phyloP scores from a whole-genome alignment of 2,113 vertebrate species.

The Rhizomys pruinosus region DNA sequence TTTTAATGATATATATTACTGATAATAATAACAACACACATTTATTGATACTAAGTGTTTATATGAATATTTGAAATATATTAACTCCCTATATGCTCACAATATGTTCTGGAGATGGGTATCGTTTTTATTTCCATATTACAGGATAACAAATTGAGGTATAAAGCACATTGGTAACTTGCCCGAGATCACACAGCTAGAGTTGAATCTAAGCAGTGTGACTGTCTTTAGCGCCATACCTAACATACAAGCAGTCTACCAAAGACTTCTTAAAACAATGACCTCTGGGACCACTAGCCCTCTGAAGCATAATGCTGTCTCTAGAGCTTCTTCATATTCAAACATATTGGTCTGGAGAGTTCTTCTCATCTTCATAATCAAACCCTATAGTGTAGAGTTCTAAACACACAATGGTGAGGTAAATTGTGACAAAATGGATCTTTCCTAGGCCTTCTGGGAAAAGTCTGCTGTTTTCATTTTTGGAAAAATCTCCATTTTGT shows the following conservation, averaged over 20 bases:
- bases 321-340: not conserved
- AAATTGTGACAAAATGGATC: not conserved
- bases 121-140: not conserved
- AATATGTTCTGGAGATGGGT: not conserved
- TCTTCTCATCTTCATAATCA: not conserved
- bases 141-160: not conserved
- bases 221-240: not conserved
- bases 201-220: not conserved
- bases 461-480: conserved; percentile 1
- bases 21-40: not conserved
- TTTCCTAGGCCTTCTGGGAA: not conserved
- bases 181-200: not conserved
- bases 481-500: not conserved
- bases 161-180: not conserved
- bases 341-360: not conserved
- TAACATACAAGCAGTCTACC: not conserved
- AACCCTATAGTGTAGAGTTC: not conserved
- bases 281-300: not conserved
- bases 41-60: not conserved
- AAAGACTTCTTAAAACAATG: not conserved
- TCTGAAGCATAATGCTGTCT: not conserved
- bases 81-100: not conserved
- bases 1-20: not conserved
- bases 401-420: not conserved
- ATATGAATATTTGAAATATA: not conserved